phyloP scores from a whole-genome alignment of 1,140 invertebrate genomes.

The Brachionus plicatilis region DNA sequence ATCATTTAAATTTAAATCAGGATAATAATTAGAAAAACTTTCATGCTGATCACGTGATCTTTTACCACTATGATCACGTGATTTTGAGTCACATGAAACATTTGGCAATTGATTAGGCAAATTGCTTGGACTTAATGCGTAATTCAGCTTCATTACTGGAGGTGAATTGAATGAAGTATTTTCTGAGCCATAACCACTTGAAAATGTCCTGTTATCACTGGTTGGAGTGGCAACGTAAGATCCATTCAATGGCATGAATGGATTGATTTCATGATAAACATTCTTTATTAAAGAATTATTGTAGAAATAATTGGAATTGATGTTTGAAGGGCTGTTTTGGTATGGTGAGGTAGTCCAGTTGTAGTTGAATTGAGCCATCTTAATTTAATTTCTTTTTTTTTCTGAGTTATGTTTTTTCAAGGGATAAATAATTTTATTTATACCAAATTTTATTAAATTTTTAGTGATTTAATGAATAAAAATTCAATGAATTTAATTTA shows the following conservation, averaged over 20 bases:
- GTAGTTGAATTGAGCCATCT: background rate
- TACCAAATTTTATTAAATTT: background rate
- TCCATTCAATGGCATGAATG: background rate
- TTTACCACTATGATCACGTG: background rate
- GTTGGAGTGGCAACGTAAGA: background rate
- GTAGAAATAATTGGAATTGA: background rate
- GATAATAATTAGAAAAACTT: background rate
- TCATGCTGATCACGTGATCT: background rate
- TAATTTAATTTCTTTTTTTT: background rate
- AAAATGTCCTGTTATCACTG: background rate
- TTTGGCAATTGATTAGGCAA: background rate
- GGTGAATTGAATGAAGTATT: slow-evolving; percentile 5
- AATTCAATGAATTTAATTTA: slow-evolving; percentile 1
- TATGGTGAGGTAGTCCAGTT: slow-evolving; percentile 1
- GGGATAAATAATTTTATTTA: background rate
- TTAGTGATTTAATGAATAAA: background rate
- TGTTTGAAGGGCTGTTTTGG: background rate
- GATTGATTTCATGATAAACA: background rate
- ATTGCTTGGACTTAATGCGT: background rate
- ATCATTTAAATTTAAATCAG: background rate
- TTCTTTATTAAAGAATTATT: background rate
- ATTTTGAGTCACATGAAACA: background rate
- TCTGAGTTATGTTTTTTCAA: background rate
- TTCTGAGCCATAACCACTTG: background rate
- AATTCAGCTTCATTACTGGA: background rate